Evolutionary conservation across 2,888 invertebrate genomes (phyloP).

Genomic region (Mycalesis mineus): DNA sequence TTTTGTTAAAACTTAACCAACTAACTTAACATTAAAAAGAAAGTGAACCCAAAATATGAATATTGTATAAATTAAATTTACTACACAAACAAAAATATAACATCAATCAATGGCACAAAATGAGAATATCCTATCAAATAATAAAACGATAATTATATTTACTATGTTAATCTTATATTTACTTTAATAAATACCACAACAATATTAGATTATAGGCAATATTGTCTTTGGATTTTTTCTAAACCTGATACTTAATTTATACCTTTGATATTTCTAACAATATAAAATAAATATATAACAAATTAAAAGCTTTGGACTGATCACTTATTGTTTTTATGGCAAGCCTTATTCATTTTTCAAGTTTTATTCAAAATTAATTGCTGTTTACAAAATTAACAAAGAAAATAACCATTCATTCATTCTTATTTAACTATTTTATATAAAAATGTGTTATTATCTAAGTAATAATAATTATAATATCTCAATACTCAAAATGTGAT

Average conservation of each 20-base stretch:
- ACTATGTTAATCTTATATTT: not conserved
- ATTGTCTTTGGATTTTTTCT: conserved; percentile 1
- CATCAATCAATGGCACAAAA: conserved; percentile 1
- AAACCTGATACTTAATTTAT: not conserved
- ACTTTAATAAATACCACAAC: not conserved
- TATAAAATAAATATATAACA: conserved; percentile 47
- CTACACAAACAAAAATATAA: not conserved
- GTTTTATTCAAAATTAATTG: conserved; percentile 4
- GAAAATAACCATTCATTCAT: no score
- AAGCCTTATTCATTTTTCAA: conserved; percentile 42
- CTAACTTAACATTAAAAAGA: not conserved
- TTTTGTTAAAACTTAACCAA: conserved; percentile 1
- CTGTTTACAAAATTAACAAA: no score
- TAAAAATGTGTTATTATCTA: no score
- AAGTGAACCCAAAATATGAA: not conserved
- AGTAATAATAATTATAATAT: no score
- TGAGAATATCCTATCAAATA: not conserved
- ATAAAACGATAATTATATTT: not conserved
- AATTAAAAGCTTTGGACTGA: conserved; percentile 58
- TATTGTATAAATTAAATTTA: not conserved
- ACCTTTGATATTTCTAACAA: conserved; percentile 13
- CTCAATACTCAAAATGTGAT: not conserved
- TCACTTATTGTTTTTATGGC: conserved; percentile 61
- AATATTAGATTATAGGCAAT: not conserved
- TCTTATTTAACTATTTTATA: no score